Conservation (phyloP, 2,113 vertebrate species). For the Larimichthys crocea region DNA sequence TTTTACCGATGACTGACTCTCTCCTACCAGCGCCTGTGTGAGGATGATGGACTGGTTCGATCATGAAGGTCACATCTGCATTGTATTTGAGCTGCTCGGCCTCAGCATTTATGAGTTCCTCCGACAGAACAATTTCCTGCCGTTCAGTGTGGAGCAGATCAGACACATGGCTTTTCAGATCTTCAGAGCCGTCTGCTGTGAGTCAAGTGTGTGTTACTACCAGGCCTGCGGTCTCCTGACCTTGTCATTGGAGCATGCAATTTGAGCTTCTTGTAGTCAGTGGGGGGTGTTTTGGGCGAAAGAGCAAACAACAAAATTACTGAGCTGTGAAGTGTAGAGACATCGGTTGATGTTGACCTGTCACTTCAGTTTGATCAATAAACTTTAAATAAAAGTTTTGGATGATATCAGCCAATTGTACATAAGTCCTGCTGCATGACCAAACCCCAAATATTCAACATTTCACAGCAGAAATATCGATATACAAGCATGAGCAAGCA, state of each 20-base stretch:
- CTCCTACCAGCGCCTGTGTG: constrained; percentile 85
- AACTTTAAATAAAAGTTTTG: neutral
- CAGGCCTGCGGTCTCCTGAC: neutral
- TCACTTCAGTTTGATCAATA: no score
- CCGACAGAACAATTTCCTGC: constrained; percentile 90
- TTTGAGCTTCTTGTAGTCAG: neutral
- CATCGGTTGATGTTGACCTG: neutral
- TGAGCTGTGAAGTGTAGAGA: neutral
- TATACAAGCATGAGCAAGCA: no score
- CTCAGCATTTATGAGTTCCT: constrained; percentile 95
- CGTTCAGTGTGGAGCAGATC: constrained; percentile 94
- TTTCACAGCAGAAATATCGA: no score
- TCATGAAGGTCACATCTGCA: constrained; percentile 93
- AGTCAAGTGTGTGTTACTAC: constrained; percentile 75
- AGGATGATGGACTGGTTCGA: constrained; percentile 97
- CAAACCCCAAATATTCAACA: no score
- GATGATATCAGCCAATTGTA: neutral
- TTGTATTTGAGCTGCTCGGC: constrained; percentile 95
- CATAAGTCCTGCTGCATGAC: no score
- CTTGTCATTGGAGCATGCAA: neutral
- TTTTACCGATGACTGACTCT: neutral
- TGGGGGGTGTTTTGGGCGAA: neutral
- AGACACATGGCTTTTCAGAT: constrained; percentile 94
- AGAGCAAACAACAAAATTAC: no score
- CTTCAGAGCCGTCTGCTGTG: constrained; percentile 93